Evolutionary conservation across 2,888 invertebrate genomes (phyloP).

Genomic region (Sialis lutaria): DNA sequence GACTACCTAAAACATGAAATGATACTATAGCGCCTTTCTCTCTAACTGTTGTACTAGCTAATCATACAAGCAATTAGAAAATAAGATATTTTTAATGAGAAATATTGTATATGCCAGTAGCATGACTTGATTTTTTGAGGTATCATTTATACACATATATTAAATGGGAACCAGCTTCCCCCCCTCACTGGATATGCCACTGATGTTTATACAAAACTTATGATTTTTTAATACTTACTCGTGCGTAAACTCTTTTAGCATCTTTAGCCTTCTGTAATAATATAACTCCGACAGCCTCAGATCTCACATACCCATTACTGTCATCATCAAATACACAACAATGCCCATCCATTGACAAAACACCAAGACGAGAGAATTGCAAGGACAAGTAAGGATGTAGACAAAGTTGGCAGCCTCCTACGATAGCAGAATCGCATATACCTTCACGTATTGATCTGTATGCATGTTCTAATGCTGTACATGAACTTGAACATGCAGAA

Average conservation of each 20-base stretch:
- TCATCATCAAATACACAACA: constrained; percentile 83
- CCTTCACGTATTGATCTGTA: constrained; percentile 60
- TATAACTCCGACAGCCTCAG: constrained; percentile 55
- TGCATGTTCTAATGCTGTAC: constrained; percentile 73
- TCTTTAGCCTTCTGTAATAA: constrained; percentile 48
- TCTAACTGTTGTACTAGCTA: no score
- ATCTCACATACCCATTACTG: constrained; percentile 69
- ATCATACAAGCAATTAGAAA: no score
- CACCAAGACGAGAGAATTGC: constrained; percentile 67
- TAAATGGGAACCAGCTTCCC: no score
- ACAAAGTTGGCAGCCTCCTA: constrained; percentile 73
- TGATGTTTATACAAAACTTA: no score
- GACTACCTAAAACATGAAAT: constrained; percentile 13
- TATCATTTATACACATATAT: no score
- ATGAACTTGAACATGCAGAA: constrained; percentile 89
- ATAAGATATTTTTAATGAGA: no score
- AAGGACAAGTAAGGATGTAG: constrained; percentile 76
- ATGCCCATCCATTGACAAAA: constrained; percentile 65
- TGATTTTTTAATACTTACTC: constrained; percentile 9
- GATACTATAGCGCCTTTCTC: no score
- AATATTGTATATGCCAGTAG: no score
- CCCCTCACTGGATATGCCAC: no score
- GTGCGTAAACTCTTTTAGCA: constrained; percentile 31
- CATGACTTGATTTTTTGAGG: no score
- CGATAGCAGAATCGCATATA: constrained; percentile 75